These are phyloP conservation scores for Ruditapes philippinarum DNA, from an alignment of 1,140 invertebrate species.

Conservation along the genomic window DNA sequence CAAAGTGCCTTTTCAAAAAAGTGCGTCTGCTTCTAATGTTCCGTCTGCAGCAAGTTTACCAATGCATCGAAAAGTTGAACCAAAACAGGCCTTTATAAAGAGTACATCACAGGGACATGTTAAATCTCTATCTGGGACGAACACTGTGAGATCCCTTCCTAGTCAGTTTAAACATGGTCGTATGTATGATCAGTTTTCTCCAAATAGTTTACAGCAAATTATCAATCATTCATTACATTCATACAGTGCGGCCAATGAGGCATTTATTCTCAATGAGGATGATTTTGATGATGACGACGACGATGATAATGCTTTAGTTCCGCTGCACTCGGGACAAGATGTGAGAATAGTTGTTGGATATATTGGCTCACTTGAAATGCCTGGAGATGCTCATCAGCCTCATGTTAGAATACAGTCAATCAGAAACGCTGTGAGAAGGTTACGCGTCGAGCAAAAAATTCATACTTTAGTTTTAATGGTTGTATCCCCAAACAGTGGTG, in stretches of 20 bases:
- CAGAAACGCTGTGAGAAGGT: slow-evolving; percentile 94
- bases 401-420: slow-evolving; percentile 90
- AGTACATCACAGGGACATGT: slow-evolving; percentile 69
- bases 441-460: slow-evolving; percentile 95
- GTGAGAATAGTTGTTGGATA: slow-evolving; percentile 96
- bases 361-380: slow-evolving; percentile 98
- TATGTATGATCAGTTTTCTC: slow-evolving; percentile 61
- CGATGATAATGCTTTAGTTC: slow-evolving; percentile 69
- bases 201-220: slow-evolving; percentile 60
- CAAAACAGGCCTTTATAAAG: slow-evolving; percentile 75
- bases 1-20: slow-evolving; percentile 67
- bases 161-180: slow-evolving; percentile 39
- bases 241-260: slow-evolving; percentile 72
- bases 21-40: slow-evolving; percentile 54
- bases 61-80: slow-evolving; percentile 57
- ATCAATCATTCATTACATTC: slow-evolving; percentile 66
- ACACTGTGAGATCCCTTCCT: slow-evolving; percentile 31
- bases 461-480: slow-evolving; percentile 95
- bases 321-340: slow-evolving; percentile 82
- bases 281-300: slow-evolving; percentile 61
- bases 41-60: slow-evolving; percentile 60
- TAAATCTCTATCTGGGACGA: neutral
- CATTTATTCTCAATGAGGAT: slow-evolving; percentile 74
- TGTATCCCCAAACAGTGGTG: slow-evolving; percentile 92
- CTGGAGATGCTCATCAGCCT: slow-evolving; percentile 92